Evolutionary conservation across 2,888 invertebrate genomes (phyloP).

Genomic region (Drosophila kambysellisi): DNA sequence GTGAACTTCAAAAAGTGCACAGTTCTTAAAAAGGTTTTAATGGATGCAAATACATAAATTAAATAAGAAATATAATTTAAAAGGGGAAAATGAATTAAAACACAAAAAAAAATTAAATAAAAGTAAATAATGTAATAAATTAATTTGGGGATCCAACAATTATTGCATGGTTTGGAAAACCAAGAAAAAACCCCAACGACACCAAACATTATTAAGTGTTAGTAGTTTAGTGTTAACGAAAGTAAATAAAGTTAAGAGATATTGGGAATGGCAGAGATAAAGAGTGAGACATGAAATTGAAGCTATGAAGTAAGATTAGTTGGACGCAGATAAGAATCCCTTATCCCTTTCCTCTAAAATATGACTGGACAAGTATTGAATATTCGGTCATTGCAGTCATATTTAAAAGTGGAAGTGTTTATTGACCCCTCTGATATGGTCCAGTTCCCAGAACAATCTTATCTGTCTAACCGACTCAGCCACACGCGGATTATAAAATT

Average conservation of each 20-base stretch:
- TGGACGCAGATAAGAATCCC: too few species aligned
- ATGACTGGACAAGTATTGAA: too few species aligned
- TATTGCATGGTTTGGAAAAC: not conserved
- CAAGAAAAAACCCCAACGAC: not conserved
- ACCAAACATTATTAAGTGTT: not conserved
- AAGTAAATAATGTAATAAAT: not conserved
- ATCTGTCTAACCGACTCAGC: slow-evolving; percentile 38
- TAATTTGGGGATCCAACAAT: not conserved
- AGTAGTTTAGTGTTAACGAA: not conserved
- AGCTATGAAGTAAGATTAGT: not conserved
- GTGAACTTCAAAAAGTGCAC: too few species aligned
- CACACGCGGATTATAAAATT: slow-evolving; percentile 45
- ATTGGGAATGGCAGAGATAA: not conserved
- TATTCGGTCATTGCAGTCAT: too few species aligned
- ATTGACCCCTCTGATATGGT: slow-evolving; percentile 29
- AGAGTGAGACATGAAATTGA: not conserved
- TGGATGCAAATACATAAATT: too few species aligned
- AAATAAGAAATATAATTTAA: too few species aligned
- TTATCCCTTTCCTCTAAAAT: too few species aligned
- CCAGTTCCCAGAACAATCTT: slow-evolving; percentile 17
- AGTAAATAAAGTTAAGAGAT: not conserved
- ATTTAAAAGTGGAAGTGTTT: not conserved
- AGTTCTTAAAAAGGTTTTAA: too few species aligned
- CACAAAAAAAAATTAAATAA: too few species aligned
- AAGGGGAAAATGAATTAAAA: too few species aligned